Evolutionary conservation across 2,797 vertebrate genomes (phyloP), one percentile per base, ranked within the genome.

Genomic region (Mormyrus hasselquistii): DNA sequence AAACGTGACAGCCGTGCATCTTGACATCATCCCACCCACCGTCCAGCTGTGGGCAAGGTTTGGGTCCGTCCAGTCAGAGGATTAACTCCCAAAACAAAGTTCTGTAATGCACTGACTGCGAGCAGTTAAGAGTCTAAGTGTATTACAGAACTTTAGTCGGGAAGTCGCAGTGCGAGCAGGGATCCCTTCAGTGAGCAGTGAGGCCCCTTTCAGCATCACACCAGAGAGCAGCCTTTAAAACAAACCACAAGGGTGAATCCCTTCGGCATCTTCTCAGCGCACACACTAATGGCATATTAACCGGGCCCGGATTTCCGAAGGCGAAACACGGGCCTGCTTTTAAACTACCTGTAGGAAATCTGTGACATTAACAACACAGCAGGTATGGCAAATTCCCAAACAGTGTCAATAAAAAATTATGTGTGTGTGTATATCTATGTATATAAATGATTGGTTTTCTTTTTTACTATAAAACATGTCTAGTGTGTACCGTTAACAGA

Each of bases 101-200:
- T 97, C 96, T 96, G 96, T 97, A 96, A 97, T 96, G 96, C 96
- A 97, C 96, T 97, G 96, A 97, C 96, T 96, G 93, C 96, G 91
- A 93, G 94, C 93, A 95, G 92, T 94, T 92, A 95, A 91, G 95
- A 97, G 96, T 95, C 96, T 92, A 92, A 97, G 96, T 96, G 96
- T 96, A 96, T 96, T 95, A 96, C 96, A 97, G 96, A 97, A 97
- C 96, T 97, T 96, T 96, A 96, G 95, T 95, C 96, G 96, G 96
- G 96, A 95, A 97, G 96, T 94, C 96, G 95, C 90, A 93, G 92
- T 94, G 94, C 93, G 93, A 94, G 94, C 93, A 94, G 93, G 93
- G 91, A 93, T 93, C 93, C 93, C 93, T 94, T 94, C 93, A 91
- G 93, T 92, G 89, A 89, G 92, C 93, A 91, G 93, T 92, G 89